Percentiles rank a stretch among this genome's conserved stretches.
phyloP scores from a whole-genome alignment of 2,113 vertebrate genomes.

The Anthoscopus minutus region DNA sequence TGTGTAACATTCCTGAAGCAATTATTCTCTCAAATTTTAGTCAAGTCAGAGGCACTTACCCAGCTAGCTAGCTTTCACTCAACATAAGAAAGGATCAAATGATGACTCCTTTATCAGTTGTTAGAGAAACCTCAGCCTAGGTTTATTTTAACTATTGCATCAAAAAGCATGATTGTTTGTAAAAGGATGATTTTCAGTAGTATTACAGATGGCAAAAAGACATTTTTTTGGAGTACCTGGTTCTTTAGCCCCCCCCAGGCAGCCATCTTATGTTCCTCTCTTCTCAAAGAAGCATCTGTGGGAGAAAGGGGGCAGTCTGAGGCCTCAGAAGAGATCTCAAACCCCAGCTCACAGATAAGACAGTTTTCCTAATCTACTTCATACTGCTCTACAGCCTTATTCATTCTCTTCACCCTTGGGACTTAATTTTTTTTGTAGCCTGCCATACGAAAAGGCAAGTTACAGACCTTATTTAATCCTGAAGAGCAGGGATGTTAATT shows the following conservation, averaged over 20 bases:
- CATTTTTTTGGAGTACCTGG: neutral
- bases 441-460: neutral
- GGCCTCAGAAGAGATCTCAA: neutral
- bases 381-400: neutral
- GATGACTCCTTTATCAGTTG: neutral
- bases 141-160: neutral
- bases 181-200: neutral
- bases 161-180: neutral
- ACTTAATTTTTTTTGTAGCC: neutral
- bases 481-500: slow-evolving; percentile 3
- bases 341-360: neutral
- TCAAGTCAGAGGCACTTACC: neutral
- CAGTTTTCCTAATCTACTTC: slow-evolving; percentile 19
- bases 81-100: neutral
- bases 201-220: neutral
- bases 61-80: neutral
- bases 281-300: neutral
- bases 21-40: neutral
- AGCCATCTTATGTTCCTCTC: neutral
- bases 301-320: neutral
- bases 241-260: neutral
- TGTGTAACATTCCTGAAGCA: neutral
- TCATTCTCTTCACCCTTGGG: neutral
- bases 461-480: slow-evolving; percentile 5
- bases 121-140: neutral